Evolutionary conservation across 92 coral and sea anemone genomes (phyloP).

Genomic region (Epizoanthus rinbou): DNA sequence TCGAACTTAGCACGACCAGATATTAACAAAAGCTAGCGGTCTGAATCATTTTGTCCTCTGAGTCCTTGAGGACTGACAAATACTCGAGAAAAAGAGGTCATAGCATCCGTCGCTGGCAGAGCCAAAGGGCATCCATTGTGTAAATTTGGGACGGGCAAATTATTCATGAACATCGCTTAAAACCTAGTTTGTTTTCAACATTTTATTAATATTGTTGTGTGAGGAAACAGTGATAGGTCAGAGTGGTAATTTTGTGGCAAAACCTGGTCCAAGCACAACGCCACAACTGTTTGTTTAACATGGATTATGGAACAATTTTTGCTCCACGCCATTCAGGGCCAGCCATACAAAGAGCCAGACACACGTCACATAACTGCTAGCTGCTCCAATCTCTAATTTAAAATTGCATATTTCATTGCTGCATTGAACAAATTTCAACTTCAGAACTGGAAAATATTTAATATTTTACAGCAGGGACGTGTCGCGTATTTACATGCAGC

Average conservation of each 20-base stretch:
- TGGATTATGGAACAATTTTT: neutral
- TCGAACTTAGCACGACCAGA: neutral
- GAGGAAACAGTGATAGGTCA: neutral
- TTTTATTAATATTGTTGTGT: neutral
- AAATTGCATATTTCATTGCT: neutral
- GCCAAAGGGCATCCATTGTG: neutral
- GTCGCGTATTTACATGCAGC: constrained; percentile 20
- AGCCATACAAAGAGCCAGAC: neutral
- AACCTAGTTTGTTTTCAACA: constrained; percentile 17
- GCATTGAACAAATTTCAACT: neutral
- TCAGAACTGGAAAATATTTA: constrained; percentile 15
- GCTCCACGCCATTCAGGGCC: constrained; percentile 2
- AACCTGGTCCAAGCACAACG: constrained; percentile 11
- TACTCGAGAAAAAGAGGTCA: neutral
- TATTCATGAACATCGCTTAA: constrained; percentile 6
- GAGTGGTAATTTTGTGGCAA: constrained; percentile 6
- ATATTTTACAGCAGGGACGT: constrained; percentile 27
- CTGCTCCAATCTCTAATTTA: neutral
- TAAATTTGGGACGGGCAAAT: constrained; percentile 3
- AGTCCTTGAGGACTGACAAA: neutral
- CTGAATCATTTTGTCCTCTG: constrained; percentile 1
- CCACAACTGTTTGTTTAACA: constrained; percentile 32
- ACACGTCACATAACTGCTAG: neutral
- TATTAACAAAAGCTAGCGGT: constrained; percentile 1
- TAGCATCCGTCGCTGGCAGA: neutral